Percentiles rank a stretch among this genome's conserved stretches.
Evolutionary conservation across 2,888 invertebrate species (phyloP).

Genomic region (Leucophenga maculata): DNA sequence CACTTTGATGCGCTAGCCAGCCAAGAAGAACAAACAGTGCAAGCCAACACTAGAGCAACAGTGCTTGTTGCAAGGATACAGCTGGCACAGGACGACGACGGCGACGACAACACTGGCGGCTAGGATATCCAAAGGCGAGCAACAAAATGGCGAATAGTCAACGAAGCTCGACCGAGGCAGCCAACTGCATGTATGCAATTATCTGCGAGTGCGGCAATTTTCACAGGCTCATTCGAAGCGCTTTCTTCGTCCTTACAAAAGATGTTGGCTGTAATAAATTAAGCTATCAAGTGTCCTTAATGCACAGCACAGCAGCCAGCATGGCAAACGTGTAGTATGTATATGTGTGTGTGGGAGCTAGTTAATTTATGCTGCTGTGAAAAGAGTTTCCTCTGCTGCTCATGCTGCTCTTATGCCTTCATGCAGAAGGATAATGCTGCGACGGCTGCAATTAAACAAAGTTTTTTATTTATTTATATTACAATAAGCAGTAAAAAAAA

Average conservation of each 20-base stretch:
- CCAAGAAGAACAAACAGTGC: constrained; percentile 28
- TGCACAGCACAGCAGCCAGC: constrained; percentile 46
- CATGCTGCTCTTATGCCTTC: neutral
- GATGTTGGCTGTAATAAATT: constrained; percentile 50
- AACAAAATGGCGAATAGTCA: neutral
- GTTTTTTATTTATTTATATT: constrained; percentile 21
- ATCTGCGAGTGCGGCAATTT: constrained; percentile 19
- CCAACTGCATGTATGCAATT: constrained; percentile 18
- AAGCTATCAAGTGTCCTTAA: constrained; percentile 67
- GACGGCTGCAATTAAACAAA: constrained; percentile 19
- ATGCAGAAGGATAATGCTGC: constrained; percentile 19
- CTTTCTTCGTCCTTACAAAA: neutral
- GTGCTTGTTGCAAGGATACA: constrained; percentile 16
- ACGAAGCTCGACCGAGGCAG: constrained; percentile 4
- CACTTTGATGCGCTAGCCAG: constrained; percentile 40
- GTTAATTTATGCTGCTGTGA: constrained; percentile 59
- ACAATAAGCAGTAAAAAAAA: constrained; percentile 17
- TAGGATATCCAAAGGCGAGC: neutral
- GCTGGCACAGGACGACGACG: neutral
- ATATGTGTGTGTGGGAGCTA: constrained; percentile 50
- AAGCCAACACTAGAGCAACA: constrained; percentile 11
- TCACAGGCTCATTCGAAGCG: neutral
- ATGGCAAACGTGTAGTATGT: constrained; percentile 25
- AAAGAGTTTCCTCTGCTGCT: neutral
- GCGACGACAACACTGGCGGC: neutral